These are phyloP conservation scores for Coenonympha arcania DNA, from an alignment of 2,888 invertebrate genomes.

Conservation along the genomic window DNA sequence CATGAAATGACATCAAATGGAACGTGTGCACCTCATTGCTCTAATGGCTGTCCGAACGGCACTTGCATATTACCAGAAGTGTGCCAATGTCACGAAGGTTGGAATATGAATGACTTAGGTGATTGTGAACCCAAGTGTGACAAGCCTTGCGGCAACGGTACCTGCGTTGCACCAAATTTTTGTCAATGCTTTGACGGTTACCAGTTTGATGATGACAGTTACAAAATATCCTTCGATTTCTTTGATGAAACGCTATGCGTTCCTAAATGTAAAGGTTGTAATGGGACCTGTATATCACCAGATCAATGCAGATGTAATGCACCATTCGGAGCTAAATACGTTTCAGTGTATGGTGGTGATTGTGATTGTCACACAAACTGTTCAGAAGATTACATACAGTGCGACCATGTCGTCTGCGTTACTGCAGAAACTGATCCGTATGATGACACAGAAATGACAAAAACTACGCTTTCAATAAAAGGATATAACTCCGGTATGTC, in stretches of 20 bases:
- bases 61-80: slow-evolving; percentile 33
- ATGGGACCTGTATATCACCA: slow-evolving; percentile 29
- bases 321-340: slow-evolving; percentile 25
- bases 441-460: slow-evolving; percentile 1
- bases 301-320: slow-evolving; percentile 50
- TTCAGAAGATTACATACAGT: slow-evolving; percentile 11
- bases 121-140: slow-evolving; percentile 32
- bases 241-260: slow-evolving; percentile 23
- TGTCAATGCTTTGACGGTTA: slow-evolving; percentile 39
- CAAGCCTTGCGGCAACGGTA: slow-evolving; percentile 39
- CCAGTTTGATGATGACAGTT: slow-evolving; percentile 13
- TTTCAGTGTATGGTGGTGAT: slow-evolving; percentile 12
- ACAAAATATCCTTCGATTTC: slow-evolving; percentile 6
- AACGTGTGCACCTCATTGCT: slow-evolving; percentile 36
- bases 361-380: slow-evolving; percentile 22
- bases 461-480: not conserved
- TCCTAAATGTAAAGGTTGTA: slow-evolving; percentile 28
- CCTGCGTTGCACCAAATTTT: slow-evolving; percentile 44
- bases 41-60: slow-evolving; percentile 34
- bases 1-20: slow-evolving; percentile 36
- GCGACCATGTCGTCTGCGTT: slow-evolving; percentile 24
- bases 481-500: not conserved
- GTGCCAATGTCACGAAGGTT: slow-evolving; percentile 30
- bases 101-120: slow-evolving; percentile 17
- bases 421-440: not conserved